Base-by-base conservation (phyloP, 1,140 invertebrate species). In the Bombus turneri region DNA sequence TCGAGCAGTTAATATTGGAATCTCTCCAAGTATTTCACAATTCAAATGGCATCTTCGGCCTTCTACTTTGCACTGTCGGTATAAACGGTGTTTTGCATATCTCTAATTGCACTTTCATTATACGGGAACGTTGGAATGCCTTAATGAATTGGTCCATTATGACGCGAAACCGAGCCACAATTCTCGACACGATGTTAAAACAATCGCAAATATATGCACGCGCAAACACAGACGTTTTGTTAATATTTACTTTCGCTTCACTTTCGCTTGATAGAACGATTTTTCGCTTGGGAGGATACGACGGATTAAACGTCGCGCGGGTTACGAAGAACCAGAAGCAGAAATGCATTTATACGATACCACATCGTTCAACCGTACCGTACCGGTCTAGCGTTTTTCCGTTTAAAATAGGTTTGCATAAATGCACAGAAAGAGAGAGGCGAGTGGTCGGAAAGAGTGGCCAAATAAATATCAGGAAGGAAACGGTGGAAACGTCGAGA, bases 31-130 rank as follows among this genome's bases (percentile, higher is more conserved):
- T 87, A 91, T 91, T 91, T 88, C 88, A 90, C 87, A 92, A 92
- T 92, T 90, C 89, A 92, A 84, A 91, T 87, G 87, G 86, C 90
- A 89, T 90, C 87, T 88, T 87, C 83, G 83, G 39, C 80, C 82
- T 39, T 82, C 81, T 74, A 81, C 86, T 91, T 82, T 86, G 68
- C 59, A 13, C 86, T 34, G 59, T 59, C 86, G 88, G 88, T 92
- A 90, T 92, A 88, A 90, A 83, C 80, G 81, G 43, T 81, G 81
- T 90, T 92, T 92, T 92, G 91, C 92, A 92, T 92, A 92, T 91
- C 86, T 87, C 89, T 92, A 92, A 92, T 92, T 92, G 92, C 85
- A 64, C 87, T 87, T 90, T 91, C 86, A 90, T 92, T 92, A 85
- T 66, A 85, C 87, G 74, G 66, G 81, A 87, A 82, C 43, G 71